Evolutionary conservation across 2,888 invertebrate genomes (phyloP), one percentile per base, ranked within the genome.

Genomic region (Tolmerus cingulatus): DNA sequence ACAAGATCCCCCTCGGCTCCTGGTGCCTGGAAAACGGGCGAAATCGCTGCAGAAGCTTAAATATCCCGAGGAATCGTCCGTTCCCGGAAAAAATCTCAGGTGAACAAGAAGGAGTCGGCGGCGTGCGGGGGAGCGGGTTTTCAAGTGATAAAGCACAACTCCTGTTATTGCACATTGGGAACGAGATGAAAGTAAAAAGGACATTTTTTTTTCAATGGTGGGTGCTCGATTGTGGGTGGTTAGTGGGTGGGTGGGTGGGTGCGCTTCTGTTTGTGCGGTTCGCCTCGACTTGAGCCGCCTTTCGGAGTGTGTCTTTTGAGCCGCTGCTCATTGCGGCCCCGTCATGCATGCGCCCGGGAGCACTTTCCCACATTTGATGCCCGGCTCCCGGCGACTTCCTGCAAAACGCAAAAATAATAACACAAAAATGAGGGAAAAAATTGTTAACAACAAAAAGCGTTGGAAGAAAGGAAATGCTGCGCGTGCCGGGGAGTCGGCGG

Each of bases 131-230:
- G 9, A 19, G 57, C 9, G 23, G 9, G 0, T 66, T 55, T 82
- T 57, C 82, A 66, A 82, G 82, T 82, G 57, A 82, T 82, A 66
- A 66, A 82, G 57, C 82, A 66, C 46, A 23, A 55, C 82, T 82
- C 57, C 57, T 57, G 55, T 82, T 66, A 82, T 66, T 82, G 57
- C 19, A 57, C 37, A 57, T 66, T 82, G 66, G 66, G 66, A 66
- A 23, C 82, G 82, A 66, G 40, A 57, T 82, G 57, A 37, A 82
- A 82, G 82, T 37, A 82, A 37, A 82, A 66, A 66, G 23, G 30
- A 57, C 37, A 37, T 66, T 66, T 66, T 66, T n/a, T 66, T 12
- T 66, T 16, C 51, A n/a, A n/a, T 51, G 51, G 51, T 16, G 16
- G 51, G 19, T 51, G 51, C 51, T 51, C 51, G n/a, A 51, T 51